Evolutionary conservation across 92 coral and sea anemone species (phyloP).

Genomic region (Phenganax stokvisi): DNA sequence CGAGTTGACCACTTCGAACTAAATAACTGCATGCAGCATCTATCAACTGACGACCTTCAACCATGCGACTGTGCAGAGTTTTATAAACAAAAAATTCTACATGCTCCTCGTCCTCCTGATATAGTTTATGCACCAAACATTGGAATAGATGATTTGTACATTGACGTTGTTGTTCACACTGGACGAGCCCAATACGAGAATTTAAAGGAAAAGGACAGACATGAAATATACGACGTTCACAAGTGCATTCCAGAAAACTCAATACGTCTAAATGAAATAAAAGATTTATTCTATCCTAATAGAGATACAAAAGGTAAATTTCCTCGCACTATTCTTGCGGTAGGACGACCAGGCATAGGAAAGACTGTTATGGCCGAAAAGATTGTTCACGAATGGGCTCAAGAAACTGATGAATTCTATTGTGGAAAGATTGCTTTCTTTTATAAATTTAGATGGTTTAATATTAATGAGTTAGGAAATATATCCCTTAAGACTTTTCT

Average conservation of each 20-base stretch:
- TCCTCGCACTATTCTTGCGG: no score
- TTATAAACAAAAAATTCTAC: neutral
- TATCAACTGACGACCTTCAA: neutral
- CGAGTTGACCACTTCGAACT: neutral
- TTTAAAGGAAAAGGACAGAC: neutral
- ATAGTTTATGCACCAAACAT: conserved; percentile 10
- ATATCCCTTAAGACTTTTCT: conserved; percentile 42
- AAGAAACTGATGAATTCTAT: conserved; percentile 4
- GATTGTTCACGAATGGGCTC: conserved; percentile 47
- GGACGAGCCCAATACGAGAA: conserved; percentile 42
- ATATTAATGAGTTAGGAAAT: conserved; percentile 20
- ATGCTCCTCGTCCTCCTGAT: neutral
- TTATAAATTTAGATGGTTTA: conserved; percentile 46
- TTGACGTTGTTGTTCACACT: conserved; percentile 42
- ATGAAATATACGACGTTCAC: conserved; percentile 33
- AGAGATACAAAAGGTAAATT: conserved; percentile 18
- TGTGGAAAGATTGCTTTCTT: conserved; percentile 30
- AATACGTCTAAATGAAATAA: neutral
- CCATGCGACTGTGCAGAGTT: neutral
- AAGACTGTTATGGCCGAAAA: conserved; percentile 48
- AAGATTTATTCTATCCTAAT: conserved; percentile 44
- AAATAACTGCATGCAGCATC: neutral
- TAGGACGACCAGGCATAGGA: conserved; percentile 62
- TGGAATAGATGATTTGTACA: conserved; percentile 43
- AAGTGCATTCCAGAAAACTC: no score